These are phyloP conservation scores for Alexandromys fortis DNA, from an alignment of 2,113 vertebrate genomes.

Conservation along the genomic window DNA sequence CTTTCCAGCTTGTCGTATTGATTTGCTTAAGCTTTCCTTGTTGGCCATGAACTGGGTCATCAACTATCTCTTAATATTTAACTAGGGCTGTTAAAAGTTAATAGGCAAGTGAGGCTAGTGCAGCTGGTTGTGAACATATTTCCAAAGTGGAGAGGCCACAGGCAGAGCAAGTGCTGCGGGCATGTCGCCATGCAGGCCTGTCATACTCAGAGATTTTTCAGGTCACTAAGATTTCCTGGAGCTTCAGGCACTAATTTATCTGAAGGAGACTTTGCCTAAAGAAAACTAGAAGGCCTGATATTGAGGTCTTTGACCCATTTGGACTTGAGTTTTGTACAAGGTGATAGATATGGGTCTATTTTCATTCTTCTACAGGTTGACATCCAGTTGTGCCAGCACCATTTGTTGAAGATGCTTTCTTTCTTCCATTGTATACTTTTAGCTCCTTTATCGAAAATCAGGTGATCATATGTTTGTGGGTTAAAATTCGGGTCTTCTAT, in stretches of 20 bases:
- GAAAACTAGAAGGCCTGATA: slow-evolving; percentile 82
- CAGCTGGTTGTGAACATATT: slow-evolving; percentile 82
- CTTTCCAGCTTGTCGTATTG: not conserved
- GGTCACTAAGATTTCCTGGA: slow-evolving; percentile 79
- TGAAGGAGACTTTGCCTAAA: slow-evolving; percentile 83
- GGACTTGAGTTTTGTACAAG: no score
- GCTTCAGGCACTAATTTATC: slow-evolving; percentile 86
- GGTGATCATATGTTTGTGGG: no score
- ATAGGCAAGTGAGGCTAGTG: slow-evolving; percentile 76
- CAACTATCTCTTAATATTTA: slow-evolving; percentile 66
- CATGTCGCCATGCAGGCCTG: accelerated
- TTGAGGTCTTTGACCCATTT: no score
- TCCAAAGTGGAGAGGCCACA: slow-evolving; percentile 28
- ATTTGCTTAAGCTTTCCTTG: slow-evolving; percentile 34
- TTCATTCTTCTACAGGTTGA: no score
- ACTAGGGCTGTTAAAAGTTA: slow-evolving; percentile 74
- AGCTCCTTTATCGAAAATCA: no score
- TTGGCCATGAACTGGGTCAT: slow-evolving; percentile 58
- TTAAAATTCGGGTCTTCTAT: no score
- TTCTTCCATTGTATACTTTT: no score
- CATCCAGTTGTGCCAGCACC: no score
- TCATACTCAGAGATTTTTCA: slow-evolving; percentile 84
- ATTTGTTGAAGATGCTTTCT: no score
- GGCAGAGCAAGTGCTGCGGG: slow-evolving; percentile 32
- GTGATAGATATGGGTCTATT: no score